Evolutionary conservation across 2,113 vertebrate species (phyloP).

Genomic region (Oophaga pumilio): DNA sequence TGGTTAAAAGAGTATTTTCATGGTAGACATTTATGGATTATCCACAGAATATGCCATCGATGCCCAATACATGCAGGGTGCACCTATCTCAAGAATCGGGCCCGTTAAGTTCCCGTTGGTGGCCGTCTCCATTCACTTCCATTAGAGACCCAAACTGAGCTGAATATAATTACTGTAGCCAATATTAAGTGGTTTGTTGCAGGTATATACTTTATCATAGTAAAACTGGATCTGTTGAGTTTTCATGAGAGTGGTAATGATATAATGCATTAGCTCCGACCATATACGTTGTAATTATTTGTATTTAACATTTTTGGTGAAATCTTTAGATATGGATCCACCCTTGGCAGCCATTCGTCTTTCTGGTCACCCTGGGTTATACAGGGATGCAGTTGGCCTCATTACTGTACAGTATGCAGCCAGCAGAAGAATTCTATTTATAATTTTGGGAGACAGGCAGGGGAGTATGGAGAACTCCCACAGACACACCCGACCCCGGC

Average conservation of each 20-base stretch:
- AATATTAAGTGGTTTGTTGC: neutral
- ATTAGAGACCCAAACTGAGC: too few relatives aligned
- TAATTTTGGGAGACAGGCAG: neutral
- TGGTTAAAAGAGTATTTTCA: too few relatives aligned
- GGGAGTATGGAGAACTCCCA: neutral
- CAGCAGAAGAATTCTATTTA: slow-evolving; percentile 31
- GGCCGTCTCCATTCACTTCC: too few relatives aligned
- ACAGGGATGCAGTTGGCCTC: neutral
- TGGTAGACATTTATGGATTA: too few relatives aligned
- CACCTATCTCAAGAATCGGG: too few relatives aligned
- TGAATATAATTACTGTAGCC: neutral
- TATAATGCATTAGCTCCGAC: too few relatives aligned
- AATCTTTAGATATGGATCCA: neutral
- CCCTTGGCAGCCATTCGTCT: neutral
- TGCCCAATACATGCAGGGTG: too few relatives aligned
- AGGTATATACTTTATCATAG: neutral
- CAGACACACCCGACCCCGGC: slow-evolving; percentile 41
- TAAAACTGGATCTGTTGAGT: neutral
- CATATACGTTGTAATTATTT: neutral
- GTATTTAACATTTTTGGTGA: neutral
- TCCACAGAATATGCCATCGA: too few relatives aligned
- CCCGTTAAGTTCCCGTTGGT: too few relatives aligned
- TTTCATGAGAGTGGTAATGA: neutral
- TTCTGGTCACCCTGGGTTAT: neutral
- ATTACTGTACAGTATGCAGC: slow-evolving; percentile 9